Conservation (phyloP, 1,140 invertebrate genomes). For the Globodera rostochiensis region DNA sequence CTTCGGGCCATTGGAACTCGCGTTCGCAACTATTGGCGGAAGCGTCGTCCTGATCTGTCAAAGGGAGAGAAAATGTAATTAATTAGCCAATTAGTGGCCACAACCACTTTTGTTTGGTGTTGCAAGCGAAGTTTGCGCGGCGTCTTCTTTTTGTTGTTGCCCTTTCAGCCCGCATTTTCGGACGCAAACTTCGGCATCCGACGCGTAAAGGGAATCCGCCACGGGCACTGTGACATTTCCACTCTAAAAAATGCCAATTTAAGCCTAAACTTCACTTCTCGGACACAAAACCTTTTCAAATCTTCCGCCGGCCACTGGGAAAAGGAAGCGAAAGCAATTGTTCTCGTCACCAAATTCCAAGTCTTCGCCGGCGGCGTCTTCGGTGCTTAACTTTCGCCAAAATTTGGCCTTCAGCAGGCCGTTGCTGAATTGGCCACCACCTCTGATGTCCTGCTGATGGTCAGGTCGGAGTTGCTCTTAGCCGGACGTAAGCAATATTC, state of each 20-base stretch:
- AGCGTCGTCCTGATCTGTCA: neutral
- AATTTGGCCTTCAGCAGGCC: slow-evolving; percentile 65
- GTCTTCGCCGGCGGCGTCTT: slow-evolving; percentile 57
- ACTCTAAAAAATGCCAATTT: slow-evolving; percentile 5
- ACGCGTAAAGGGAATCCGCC: slow-evolving; percentile 31
- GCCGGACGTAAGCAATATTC: neutral
- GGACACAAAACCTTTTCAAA: slow-evolving; percentile 78
- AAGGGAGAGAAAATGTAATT: neutral
- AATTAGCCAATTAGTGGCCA: neutral
- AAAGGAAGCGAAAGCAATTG: slow-evolving; percentile 64
- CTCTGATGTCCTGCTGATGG: neutral
- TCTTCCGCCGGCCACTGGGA: slow-evolving; percentile 65
- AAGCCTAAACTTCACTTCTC: slow-evolving; percentile 68
- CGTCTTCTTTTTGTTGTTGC: neutral
- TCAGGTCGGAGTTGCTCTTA: slow-evolving; percentile 24
- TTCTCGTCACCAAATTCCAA: slow-evolving; percentile 54
- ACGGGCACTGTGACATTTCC: slow-evolving; percentile 25
- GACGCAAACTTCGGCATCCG: slow-evolving; percentile 36
- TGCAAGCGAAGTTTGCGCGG: slow-evolving; percentile 18
- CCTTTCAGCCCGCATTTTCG: neutral
- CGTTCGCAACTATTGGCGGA: slow-evolving; percentile 42
- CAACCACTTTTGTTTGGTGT: slow-evolving; percentile 32
- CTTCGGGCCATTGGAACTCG: slow-evolving; percentile 58
- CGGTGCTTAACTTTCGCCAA: slow-evolving; percentile 62
- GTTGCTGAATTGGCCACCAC: slow-evolving; percentile 40